These are phyloP conservation scores for Sinocyclocheilus anophthalmus DNA, from an alignment of 2,113 vertebrate genomes.

Conservation along the genomic window DNA sequence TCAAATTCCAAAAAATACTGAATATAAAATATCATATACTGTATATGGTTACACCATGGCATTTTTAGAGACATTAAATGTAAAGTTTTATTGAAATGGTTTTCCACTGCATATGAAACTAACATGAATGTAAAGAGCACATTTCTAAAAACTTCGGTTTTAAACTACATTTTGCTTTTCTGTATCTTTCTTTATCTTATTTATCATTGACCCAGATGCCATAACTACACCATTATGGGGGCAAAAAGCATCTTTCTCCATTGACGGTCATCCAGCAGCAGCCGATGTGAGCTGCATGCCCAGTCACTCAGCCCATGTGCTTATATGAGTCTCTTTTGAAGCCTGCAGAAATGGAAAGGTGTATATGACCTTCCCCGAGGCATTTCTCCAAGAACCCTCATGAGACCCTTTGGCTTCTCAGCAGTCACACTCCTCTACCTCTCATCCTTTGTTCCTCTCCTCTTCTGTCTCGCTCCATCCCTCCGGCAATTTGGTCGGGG, in stretches of 20 bases:
- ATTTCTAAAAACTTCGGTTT: not conserved
- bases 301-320: not conserved
- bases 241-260: not conserved
- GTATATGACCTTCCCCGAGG: constrained; percentile 48
- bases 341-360: constrained; percentile 32
- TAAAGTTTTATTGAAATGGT: not conserved
- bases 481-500: constrained; percentile 38
- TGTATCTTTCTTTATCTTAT: not conserved
- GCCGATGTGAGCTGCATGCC: constrained; percentile 1
- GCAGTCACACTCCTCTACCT: constrained; percentile 37
- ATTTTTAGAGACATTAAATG: not conserved
- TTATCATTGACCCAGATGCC: not conserved
- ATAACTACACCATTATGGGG: not conserved
- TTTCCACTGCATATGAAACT: not conserved
- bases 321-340: constrained; percentile 25
- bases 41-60: not conserved
- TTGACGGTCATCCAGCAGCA: not conserved
- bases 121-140: not conserved
- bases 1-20: not conserved
- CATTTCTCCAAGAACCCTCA: constrained; percentile 33
- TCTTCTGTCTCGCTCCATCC: constrained; percentile 31
- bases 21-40: not conserved
- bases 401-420: constrained; percentile 41
- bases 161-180: not conserved
- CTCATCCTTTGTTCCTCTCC: constrained; percentile 37